These are phyloP conservation scores for Nothobranchius furzeri DNA, from an alignment of 2,113 vertebrate genomes.

Conservation along the genomic window DNA sequence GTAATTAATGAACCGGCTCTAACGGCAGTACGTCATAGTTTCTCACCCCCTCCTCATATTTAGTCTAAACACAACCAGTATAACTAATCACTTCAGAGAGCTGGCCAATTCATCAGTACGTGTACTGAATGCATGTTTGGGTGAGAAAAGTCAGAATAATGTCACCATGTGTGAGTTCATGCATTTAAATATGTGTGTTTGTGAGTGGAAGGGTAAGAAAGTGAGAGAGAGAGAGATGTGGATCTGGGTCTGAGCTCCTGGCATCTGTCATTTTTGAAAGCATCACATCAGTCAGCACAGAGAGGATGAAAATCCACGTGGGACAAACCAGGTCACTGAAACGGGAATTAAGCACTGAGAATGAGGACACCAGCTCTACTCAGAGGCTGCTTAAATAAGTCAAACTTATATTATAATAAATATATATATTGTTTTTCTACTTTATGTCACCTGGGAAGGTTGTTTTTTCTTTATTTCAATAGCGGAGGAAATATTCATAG, in stretches of 20 bases:
- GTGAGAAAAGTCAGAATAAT: not conserved
- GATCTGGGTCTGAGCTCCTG: conserved; percentile 13
- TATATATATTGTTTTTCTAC: conserved; percentile 33
- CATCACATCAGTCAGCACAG: conserved; percentile 36
- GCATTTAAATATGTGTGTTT: conserved; percentile 2
- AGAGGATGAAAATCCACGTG: conserved; percentile 40
- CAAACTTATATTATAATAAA: conserved; percentile 33
- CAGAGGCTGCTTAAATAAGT: conserved; percentile 20
- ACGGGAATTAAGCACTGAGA: conserved; percentile 4
- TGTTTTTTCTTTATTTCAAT: conserved; percentile 24
- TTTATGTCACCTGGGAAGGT: not conserved
- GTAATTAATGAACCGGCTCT: conserved; percentile 59
- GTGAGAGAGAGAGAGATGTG: not conserved
- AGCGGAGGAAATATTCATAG: conserved; percentile 11
- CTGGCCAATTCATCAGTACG: conserved; percentile 13
- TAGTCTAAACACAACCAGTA: conserved; percentile 41
- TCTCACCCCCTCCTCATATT: conserved; percentile 50
- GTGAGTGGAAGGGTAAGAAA: not conserved
- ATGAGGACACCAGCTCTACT: not conserved
- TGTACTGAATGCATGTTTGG: not conserved
- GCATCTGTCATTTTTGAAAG: conserved; percentile 55
- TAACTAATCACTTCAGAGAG: conserved; percentile 36
- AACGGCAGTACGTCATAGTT: conserved; percentile 48
- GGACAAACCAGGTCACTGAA: conserved; percentile 52
- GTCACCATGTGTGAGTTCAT: conserved; percentile 1